Conservation (phyloP, 2,888 invertebrate genomes). For the Clostera curtula region DNA sequence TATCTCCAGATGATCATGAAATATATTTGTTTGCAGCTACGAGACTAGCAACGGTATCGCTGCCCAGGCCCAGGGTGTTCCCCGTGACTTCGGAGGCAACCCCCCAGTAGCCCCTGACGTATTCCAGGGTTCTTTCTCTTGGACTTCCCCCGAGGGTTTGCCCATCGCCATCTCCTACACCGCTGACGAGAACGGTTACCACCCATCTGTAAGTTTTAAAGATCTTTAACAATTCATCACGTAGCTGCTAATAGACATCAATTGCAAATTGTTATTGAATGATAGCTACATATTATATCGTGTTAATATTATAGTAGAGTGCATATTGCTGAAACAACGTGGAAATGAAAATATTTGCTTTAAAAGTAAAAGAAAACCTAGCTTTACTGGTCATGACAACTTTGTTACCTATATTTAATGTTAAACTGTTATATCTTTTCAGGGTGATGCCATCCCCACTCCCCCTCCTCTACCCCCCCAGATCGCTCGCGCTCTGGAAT, state of each 20-base stretch:
- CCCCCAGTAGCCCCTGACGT: slow-evolving; percentile 44
- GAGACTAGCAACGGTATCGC: slow-evolving; percentile 78
- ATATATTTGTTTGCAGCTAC: slow-evolving; percentile 57
- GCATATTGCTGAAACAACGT: too few relatives aligned
- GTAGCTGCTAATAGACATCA: too few relatives aligned
- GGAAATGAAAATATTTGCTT: too few relatives aligned
- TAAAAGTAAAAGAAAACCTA: too few relatives aligned
- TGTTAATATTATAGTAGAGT: too few relatives aligned
- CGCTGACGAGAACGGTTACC: slow-evolving; percentile 82
- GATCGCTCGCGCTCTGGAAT: slow-evolving; percentile 58
- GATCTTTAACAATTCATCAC: too few relatives aligned
- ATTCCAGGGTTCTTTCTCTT: slow-evolving; percentile 71
- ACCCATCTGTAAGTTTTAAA: slow-evolving; percentile 73
- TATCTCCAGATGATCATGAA: too few relatives aligned
- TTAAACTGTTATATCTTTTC: slow-evolving; percentile 4
- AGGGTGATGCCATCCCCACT: slow-evolving; percentile 59
- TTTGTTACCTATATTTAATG: background rate
- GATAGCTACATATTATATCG: too few relatives aligned
- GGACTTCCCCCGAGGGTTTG: slow-evolving; percentile 76
- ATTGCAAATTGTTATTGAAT: too few relatives aligned
- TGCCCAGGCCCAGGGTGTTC: slow-evolving; percentile 72
- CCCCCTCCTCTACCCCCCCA: slow-evolving; percentile 64
- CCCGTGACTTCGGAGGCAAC: slow-evolving; percentile 60
- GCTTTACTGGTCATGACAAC: too few relatives aligned
- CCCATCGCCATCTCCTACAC: slow-evolving; percentile 71